phyloP scores from a whole-genome alignment of 2,888 invertebrate genomes.

The Sesia bembeciformis region DNA sequence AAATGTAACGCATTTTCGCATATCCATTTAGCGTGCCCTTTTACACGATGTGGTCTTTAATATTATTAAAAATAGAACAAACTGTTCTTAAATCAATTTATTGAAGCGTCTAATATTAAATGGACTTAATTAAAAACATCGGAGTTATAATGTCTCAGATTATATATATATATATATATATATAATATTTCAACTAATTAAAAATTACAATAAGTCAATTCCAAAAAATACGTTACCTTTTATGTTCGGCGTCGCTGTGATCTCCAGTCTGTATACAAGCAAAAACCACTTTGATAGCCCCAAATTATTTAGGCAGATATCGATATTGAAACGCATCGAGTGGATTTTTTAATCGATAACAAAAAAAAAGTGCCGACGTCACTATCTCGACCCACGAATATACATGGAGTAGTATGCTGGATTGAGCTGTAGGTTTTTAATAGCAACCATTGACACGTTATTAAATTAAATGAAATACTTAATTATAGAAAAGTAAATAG shows the following conservation, averaged over 20 bases:
- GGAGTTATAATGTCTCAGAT: too few species aligned
- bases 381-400: slow-evolving; percentile 28
- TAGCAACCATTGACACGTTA: too few species aligned
- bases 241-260: slow-evolving; percentile 2
- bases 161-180: too few species aligned
- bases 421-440: background rate
- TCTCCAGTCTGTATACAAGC: slow-evolving; percentile 18
- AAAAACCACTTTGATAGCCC: slow-evolving; percentile 40
- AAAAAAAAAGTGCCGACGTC: slow-evolving; percentile 52
- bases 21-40: too few species aligned
- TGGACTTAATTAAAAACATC: background rate
- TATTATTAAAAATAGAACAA: background rate
- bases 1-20: too few species aligned
- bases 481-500: too few species aligned
- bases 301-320: slow-evolving; percentile 51
- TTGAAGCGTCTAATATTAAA: background rate
- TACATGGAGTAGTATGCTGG: background rate
- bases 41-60: background rate
- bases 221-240: background rate
- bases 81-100: background rate
- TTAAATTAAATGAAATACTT: too few species aligned
- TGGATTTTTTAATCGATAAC: slow-evolving; percentile 21
- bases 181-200: too few species aligned
- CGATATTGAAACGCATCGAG: slow-evolving; percentile 43
- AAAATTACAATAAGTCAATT: background rate